phyloP scores from a whole-genome alignment of 64 coral and sea anemone genomes.

The Montipora cactus region DNA sequence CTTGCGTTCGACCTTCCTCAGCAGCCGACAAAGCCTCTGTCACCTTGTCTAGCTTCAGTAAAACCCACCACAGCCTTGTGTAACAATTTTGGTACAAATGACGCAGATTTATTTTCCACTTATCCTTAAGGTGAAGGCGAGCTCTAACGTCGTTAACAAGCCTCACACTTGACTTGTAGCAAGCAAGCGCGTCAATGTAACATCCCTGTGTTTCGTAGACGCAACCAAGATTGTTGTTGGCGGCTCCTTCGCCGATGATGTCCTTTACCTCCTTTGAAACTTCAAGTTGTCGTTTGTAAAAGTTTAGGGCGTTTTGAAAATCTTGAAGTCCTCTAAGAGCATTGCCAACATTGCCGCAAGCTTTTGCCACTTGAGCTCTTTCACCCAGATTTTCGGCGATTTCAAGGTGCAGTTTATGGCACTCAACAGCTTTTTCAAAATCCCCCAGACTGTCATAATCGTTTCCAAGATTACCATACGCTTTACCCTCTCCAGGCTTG shows the following conservation, averaged over 20 bases:
- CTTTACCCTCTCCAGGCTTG: not conserved
- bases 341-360: conserved; percentile 10
- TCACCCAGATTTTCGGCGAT: not conserved
- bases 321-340: not conserved
- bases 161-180: not conserved
- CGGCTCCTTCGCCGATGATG: not conserved
- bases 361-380: not conserved
- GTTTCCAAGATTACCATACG: conserved; percentile 29
- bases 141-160: not conserved
- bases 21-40: not conserved
- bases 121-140: not conserved
- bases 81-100: not conserved
- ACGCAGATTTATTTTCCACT: not conserved
- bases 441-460: not conserved
- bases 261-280: not conserved
- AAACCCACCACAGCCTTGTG: not conserved
- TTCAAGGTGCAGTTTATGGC: not conserved
- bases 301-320: not conserved
- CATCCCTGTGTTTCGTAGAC: not conserved
- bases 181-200: not conserved
- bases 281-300: conserved; percentile 1
- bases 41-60: not conserved
- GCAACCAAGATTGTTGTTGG: conserved; percentile 17
- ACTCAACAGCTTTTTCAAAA: not conserved
- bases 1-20: conserved; percentile 8